Evolutionary conservation across 2,888 invertebrate genomes (phyloP), one percentile per base, ranked within the genome.

Genomic region (Tenthredo scrophulariae): DNA sequence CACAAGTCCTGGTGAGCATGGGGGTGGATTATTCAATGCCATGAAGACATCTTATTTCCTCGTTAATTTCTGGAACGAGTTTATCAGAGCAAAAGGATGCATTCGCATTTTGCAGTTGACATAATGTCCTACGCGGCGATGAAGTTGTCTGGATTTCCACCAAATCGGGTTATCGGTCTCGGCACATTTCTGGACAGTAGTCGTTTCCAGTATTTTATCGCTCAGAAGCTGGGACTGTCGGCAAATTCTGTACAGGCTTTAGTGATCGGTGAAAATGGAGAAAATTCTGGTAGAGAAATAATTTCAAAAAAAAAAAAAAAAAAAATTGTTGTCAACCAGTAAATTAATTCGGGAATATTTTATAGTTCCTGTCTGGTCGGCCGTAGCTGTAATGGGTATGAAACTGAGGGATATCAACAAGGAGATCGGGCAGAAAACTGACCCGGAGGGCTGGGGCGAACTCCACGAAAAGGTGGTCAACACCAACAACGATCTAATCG

Each of bases 141-240:
- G 95, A 95, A 95, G 89, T 87, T 95, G 77, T 95, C 95, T 82
- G 95, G 95, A 22, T 93, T 95, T 82, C 94, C 95, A 15, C 91
- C 93, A 79, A 92, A 94, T 86, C 94, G 94, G 18, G 94, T 95
- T 33, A 94, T 95, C 87, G 95, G 95, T 10, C 93, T 95, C 50
- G 95, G 95, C 67, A 95, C 95, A 18, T 95, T 95, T 89, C 90
- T 95, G 85, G 95, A 95, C 90, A 95, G 95, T 65, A 94, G 95
- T 77, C 91, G 95, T 85, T 94, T 95, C 90, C 94, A 95, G 65
- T 94, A 94, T 88, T 92, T 94, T 77, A 93, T 95, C 86, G 94
- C 94, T 3, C 93, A 95, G 88, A 93, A 93, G 84, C 92, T 95
- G 46, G 93, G 93, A 72, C 92, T 95, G 75, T 93, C 95, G 2